Base-by-base conservation (phyloP, 64 coral and sea anemone species). In the Cladopsammia gracilis region DNA sequence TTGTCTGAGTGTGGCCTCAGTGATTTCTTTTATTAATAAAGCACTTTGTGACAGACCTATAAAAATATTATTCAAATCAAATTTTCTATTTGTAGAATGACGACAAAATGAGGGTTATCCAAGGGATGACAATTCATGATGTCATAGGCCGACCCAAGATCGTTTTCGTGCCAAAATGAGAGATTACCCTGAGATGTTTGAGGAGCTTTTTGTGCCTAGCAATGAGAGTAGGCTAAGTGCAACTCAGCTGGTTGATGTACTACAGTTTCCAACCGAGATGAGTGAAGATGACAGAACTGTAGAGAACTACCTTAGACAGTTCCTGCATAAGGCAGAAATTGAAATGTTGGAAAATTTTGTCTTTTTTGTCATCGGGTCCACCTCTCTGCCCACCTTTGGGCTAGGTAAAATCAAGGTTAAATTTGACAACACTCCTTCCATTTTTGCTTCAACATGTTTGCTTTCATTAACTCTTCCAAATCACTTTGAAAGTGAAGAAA, bases 331-430 rank as follows among this genome's bases (percentile, higher is more conserved):
- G 9, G 87, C 87, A 44, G 70, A 91, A 48, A 45, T 19, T 74
- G n/a, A 47, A 80, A 73, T 71, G 64, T 61, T 91, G 61, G 89
- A 91, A 59, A 83, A 83, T 58, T 83, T 92, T 92, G 78, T 92
- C 57, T 50, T 76, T 85, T 92, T 85, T 73, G 73, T 57, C 56
- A 92, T 80, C 62, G 79, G 80, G 5, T 92, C 80, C 25, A 44
- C 90, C 13, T 44, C 22, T 25, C 15, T 93, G 19, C 90, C 90
- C 53, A 92, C 25, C 82, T 92, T 92, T 84, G 90, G 90, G 11
- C 59, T 92, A 14, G 43, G 52, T 73, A 92, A 62, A 76, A 85
- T 92, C 51, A 85, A 48, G 20, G 42, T 92, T 18, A 85, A 73
- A 83, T 92, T 88, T 84, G 57, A 83, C 72, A 58, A 85, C 49